A percentile compares a stretch with the other conserved stretches of the same genome.
These are phyloP conservation scores for Peromyscus eremicus DNA, from an alignment of 2,797 vertebrate species.

Conservation along the genomic window DNA sequence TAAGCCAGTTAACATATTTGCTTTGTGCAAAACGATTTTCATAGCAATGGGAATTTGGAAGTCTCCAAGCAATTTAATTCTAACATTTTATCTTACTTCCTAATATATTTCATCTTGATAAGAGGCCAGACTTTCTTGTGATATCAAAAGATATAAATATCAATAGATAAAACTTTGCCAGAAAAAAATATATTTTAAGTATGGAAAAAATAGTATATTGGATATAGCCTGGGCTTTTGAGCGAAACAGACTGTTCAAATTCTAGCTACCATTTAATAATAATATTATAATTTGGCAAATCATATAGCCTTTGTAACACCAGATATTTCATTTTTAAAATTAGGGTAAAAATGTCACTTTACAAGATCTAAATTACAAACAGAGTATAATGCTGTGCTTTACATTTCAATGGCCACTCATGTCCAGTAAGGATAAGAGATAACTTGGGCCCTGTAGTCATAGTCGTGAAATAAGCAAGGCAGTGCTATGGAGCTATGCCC, in stretches of 20 bases:
- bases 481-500: too few species aligned
- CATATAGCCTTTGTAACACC: neutral
- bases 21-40: conserved; percentile 68
- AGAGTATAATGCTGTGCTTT: neutral
- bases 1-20: conserved; percentile 76
- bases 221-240: neutral
- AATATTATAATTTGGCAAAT: conserved; percentile 19
- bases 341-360: neutral
- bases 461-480: neutral
- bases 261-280: neutral
- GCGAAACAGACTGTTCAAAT: conserved; percentile 33
- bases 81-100: conserved; percentile 70
- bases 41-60: conserved; percentile 64
- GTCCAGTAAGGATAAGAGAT: neutral
- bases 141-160: conserved; percentile 76
- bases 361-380: neutral
- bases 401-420: neutral
- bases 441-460: neutral
- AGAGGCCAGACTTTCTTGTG: conserved; percentile 53
- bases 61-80: conserved; percentile 75
- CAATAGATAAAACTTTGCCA: conserved; percentile 58
- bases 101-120: conserved; percentile 66
- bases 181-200: conserved; percentile 47
- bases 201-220: neutral
- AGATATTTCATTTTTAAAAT: neutral